Conservation (phyloP, 2,888 invertebrate species). For the Criorhina ranunculi region DNA sequence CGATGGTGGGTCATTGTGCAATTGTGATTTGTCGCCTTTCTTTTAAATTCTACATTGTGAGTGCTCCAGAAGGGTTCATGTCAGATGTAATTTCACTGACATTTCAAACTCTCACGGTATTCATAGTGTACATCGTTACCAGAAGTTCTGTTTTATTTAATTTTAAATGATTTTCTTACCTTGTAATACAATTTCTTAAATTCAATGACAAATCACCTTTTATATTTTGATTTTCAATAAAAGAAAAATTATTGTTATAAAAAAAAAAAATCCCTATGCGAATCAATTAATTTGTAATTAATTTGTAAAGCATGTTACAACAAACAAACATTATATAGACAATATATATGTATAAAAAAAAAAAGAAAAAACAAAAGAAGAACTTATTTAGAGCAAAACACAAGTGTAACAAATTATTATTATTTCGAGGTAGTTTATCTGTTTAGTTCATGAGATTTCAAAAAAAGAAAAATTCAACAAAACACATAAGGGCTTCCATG, state of each 20-base stretch:
- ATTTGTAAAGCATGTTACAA: constrained; percentile 79
- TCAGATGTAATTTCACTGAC: not conserved
- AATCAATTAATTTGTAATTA: constrained; percentile 85
- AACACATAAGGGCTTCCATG: constrained; percentile 84
- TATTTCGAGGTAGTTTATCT: constrained; percentile 66
- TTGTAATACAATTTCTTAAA: constrained; percentile 12
- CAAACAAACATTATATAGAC: constrained; percentile 37
- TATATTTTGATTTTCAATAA: constrained; percentile 42
- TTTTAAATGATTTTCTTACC: constrained; percentile 10
- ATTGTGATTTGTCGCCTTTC: constrained; percentile 89
- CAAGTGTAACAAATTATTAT: constrained; percentile 61
- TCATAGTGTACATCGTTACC: constrained; percentile 12
- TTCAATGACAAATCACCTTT: constrained; percentile 61
- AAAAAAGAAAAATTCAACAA: constrained; percentile 79
- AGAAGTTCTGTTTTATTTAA: constrained; percentile 20
- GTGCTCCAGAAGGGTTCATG: not conserved
- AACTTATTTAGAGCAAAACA: constrained; percentile 70
- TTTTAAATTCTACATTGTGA: constrained; percentile 75
- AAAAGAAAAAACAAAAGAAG: constrained; percentile 54
- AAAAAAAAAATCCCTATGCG: constrained; percentile 83
- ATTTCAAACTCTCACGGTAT: not conserved
- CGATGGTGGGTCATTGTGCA: constrained; percentile 91
- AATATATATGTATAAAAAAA: constrained; percentile 64
- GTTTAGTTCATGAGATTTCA: constrained; percentile 55
- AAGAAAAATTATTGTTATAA: constrained; percentile 27